Evolutionary conservation across 2,888 invertebrate species (phyloP).

Genomic region (Peribatodes rhomboidaria): DNA sequence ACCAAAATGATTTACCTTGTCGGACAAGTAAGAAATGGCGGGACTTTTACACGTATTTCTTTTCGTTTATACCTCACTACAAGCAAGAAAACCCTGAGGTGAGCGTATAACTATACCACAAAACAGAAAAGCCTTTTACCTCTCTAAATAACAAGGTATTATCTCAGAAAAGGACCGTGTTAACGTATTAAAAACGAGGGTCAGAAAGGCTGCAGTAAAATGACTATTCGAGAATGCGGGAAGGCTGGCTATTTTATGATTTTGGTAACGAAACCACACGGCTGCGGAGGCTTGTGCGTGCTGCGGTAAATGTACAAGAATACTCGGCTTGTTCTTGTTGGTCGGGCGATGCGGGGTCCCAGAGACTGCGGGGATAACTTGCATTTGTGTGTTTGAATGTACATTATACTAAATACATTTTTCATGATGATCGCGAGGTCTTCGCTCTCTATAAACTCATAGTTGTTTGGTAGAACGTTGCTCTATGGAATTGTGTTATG

Average conservation of each 20-base stretch:
- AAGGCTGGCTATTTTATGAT: slow-evolving; percentile 34
- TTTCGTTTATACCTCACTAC: not conserved
- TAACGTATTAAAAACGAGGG: slow-evolving; percentile 36
- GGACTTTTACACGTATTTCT: too few relatives aligned
- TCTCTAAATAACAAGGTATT: slow-evolving; percentile 34
- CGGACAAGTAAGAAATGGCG: too few relatives aligned
- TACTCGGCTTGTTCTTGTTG: not conserved
- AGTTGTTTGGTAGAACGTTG: too few relatives aligned
- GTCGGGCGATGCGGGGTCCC: too few relatives aligned
- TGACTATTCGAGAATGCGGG: slow-evolving; percentile 26
- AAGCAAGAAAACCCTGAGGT: not conserved
- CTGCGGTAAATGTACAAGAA: not conserved
- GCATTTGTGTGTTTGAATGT: too few relatives aligned
- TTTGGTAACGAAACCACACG: slow-evolving; percentile 25
- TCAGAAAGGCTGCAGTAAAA: slow-evolving; percentile 29
- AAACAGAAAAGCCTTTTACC: slow-evolving; percentile 28
- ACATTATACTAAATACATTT: too few relatives aligned
- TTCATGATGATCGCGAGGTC: too few relatives aligned
- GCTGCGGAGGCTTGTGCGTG: not conserved
- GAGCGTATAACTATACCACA: slow-evolving; percentile 24
- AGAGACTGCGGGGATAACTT: too few relatives aligned
- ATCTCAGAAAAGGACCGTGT: slow-evolving; percentile 33
- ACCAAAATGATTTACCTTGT: too few relatives aligned
- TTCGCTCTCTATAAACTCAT: too few relatives aligned
- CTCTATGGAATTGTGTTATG: too few relatives aligned